Conservation (phyloP, 2,797 vertebrate species). For the Xenopus petersii region DNA sequence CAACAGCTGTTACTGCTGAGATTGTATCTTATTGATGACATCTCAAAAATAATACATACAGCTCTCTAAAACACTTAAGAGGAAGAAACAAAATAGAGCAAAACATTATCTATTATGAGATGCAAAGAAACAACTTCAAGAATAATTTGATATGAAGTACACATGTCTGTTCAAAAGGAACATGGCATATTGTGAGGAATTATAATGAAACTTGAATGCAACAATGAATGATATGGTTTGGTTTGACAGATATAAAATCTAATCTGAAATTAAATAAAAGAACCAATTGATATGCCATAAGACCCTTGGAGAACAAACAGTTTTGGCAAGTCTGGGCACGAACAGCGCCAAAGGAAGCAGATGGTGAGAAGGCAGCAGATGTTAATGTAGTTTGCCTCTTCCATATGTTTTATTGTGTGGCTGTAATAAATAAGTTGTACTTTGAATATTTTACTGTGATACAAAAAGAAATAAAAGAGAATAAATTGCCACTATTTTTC, state of each 20-base stretch:
- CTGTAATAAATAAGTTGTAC: constrained; percentile 58
- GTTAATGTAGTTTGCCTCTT: constrained; percentile 57
- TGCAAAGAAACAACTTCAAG: no score
- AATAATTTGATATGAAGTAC: no score
- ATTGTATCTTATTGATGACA: no score
- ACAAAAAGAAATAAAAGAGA: constrained; percentile 30
- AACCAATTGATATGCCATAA: constrained; percentile 27
- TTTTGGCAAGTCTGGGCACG: constrained; percentile 55
- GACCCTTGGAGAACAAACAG: constrained; percentile 47
- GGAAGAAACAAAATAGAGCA: no score
- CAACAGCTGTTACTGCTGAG: no score
- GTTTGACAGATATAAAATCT: constrained; percentile 17
- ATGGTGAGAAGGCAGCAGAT: constrained; percentile 62
- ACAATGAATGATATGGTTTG: constrained; percentile 4
- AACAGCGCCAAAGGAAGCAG: constrained; percentile 59
- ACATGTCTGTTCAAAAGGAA: no score
- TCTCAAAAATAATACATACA: no score
- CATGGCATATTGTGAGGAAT: background rate
- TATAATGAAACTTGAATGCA: background rate
- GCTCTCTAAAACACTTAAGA: no score
- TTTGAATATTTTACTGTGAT: constrained; percentile 46
- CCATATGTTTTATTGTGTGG: constrained; percentile 62
- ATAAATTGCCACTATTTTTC: constrained; percentile 25
- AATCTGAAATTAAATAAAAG: constrained; percentile 38
- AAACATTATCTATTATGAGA: no score